phyloP scores from a whole-genome alignment of 1,140 invertebrate genomes.

The Diorhabda elongata region DNA sequence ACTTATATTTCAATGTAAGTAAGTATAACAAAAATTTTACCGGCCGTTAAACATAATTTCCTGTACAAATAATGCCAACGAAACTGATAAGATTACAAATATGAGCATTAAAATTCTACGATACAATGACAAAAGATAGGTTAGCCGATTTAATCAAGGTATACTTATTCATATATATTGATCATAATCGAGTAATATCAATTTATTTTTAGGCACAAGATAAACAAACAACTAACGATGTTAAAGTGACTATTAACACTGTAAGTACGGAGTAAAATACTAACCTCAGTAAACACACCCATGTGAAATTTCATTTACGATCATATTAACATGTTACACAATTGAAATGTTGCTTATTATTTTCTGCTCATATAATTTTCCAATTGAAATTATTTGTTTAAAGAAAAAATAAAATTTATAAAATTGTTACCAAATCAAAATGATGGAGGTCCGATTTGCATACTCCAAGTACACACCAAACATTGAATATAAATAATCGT shows the following conservation, averaged over 20 bases:
- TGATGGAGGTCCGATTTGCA: too few species aligned
- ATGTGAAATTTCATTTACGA: too few species aligned
- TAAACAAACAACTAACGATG: constrained; percentile 8
- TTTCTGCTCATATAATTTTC: too few species aligned
- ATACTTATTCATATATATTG: constrained; percentile 5
- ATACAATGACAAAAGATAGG: constrained; percentile 27
- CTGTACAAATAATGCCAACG: not conserved
- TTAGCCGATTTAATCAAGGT: constrained; percentile 25
- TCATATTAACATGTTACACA: too few species aligned
- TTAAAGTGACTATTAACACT: constrained; percentile 15
- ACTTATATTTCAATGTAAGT: too few species aligned
- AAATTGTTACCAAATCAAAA: too few species aligned
- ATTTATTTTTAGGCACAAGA: constrained; percentile 12
- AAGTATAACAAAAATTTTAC: not conserved
- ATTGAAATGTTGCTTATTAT: too few species aligned
- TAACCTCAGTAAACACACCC: too few species aligned
- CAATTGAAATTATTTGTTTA: too few species aligned
- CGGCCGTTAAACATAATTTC: not conserved
- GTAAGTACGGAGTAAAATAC: constrained; percentile 4
- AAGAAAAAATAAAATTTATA: too few species aligned
- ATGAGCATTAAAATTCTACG: not conserved
- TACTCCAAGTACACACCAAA: too few species aligned
- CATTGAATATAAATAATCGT: too few species aligned
- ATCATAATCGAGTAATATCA: not conserved
- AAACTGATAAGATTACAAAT: constrained; percentile 6